Base-by-base conservation (phyloP, 1,140 invertebrate genomes). In the Choristoneura fumiferana region DNA sequence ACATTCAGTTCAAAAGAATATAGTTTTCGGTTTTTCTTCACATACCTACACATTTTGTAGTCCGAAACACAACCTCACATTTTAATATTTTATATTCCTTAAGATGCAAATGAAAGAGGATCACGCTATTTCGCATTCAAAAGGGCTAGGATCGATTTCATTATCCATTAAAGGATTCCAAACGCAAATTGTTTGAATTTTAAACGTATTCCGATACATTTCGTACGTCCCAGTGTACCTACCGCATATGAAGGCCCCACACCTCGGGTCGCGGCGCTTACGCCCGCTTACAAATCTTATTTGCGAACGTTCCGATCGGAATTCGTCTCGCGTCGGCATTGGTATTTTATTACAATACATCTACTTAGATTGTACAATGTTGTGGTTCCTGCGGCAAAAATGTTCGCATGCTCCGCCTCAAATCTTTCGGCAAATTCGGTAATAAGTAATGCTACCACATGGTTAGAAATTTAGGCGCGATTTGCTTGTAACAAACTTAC, bases 251-350 rank as follows among this genome's bases (percentile, higher is more conserved):
- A 22, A n/a, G 4, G 43, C 43, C 22, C 43, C 43, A 49, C 43
- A 49, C 18, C 43, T 29, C 43, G 43, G 43, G 43, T 49, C 22
- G 43, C 33, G 63, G 37, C 39, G 58, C 63, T 66, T 59, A 65
- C 65, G 60, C 53, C 55, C 62, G 62, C 62, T 65, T 64, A 73
- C 74, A 75, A 80, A 80, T 76, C 73, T 73, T 74, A 74, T 80
- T 81, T 78, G 65, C 65, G 70, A 60, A 66, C 73, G 62, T 67
- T 66, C 36, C 59, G 60, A 63, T 62, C 52, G 65, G 63, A 73
- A 78, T 78, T 78, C 71, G 69, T 70, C 63, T 69, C 63, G 58
- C 58, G 40, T 66, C 60, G 43, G 45, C 67, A 69, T 73, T 60
- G 63, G 61, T 65, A 77, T 67, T 72, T 73, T 74, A 76, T 73